Base-by-base conservation (phyloP, 1,140 invertebrate species). In the Drosophila busckii region DNA sequence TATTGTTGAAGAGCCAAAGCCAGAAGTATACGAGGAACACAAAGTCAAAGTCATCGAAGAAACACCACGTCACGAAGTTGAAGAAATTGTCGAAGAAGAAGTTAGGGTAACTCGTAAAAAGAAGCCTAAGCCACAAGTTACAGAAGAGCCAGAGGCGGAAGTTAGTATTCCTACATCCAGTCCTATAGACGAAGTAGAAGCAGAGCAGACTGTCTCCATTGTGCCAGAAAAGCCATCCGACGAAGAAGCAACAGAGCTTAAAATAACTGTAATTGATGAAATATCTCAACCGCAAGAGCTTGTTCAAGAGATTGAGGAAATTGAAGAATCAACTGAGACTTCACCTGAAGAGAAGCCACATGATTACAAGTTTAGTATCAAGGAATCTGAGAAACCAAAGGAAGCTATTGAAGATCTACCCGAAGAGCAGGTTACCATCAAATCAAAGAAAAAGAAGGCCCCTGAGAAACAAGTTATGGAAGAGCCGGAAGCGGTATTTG, bases 401-500 rank as follows among this genome's bases (percentile, higher is more conserved):
- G 69, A 45, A 68, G 67, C 32, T 1, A 35, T 60, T 0, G 83
- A 84, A 22, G 78, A 78, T 8, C 52, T 76, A 38, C 75, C 66
- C 1, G 82, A 84, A 41, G 65, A 78, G 52, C 53, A 87, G 52
- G 31, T 87, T 6, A 69, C 66, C 2, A 59, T 87, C 3, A 60
- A 65, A 19, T 37, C 62, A 32, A 84, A 82, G 10, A 84, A 82
- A 28, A 84, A 86, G 19, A 76, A 68, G 32, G 35, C 40, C 1
- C 44, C 53, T 0, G 37, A 58, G 8, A 44, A 61, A 1, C 46
- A 84, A 31, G 38, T 70, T 26, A 44, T 69, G 3, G 84, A 88
- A 61, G 67, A 86, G n/a, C 80, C 70, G 6, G 85, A 85, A 44
- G 78, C 65, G 4, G 71, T 83, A 59, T 69, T 86, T 16, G 60